phyloP scores from a whole-genome alignment of 2,797 vertebrate genomes.

The Carduelis carduelis region DNA sequence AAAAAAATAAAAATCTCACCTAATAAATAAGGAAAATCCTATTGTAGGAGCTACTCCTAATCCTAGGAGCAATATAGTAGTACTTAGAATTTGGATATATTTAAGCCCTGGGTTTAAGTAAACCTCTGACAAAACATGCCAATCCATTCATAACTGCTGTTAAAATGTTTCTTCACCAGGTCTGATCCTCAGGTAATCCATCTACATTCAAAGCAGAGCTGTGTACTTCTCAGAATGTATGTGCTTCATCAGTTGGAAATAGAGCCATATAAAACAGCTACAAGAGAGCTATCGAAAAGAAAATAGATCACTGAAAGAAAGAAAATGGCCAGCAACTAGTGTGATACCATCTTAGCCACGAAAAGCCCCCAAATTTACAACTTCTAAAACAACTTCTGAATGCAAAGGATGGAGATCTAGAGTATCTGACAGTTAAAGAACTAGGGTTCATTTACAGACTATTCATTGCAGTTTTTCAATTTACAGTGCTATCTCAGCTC shows the following conservation, averaged over 20 bases:
- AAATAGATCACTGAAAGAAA: neutral
- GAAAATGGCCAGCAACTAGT: neutral
- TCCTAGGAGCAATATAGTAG: neutral
- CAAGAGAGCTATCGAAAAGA: neutral
- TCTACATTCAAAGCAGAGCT: neutral
- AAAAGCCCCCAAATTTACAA: neutral
- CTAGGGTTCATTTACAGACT: neutral
- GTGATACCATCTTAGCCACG: neutral
- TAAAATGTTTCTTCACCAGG: neutral
- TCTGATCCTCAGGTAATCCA: neutral
- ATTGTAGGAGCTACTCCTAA: neutral
- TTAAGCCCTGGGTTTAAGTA: neutral
- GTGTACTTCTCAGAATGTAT: neutral
- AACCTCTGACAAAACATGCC: neutral
- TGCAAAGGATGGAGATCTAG: neutral
- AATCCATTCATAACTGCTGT: neutral
- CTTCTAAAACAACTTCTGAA: neutral
- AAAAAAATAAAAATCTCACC: neutral
- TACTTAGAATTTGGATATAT: neutral
- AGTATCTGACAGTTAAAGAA: neutral
- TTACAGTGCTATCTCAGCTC: neutral
- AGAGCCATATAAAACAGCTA: neutral
- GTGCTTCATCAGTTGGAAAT: neutral
- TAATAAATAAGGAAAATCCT: neutral
- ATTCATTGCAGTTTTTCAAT: neutral